Evolutionary conservation across 2,113 vertebrate species (phyloP).

Genomic region (Dissostichus mawsoni): DNA sequence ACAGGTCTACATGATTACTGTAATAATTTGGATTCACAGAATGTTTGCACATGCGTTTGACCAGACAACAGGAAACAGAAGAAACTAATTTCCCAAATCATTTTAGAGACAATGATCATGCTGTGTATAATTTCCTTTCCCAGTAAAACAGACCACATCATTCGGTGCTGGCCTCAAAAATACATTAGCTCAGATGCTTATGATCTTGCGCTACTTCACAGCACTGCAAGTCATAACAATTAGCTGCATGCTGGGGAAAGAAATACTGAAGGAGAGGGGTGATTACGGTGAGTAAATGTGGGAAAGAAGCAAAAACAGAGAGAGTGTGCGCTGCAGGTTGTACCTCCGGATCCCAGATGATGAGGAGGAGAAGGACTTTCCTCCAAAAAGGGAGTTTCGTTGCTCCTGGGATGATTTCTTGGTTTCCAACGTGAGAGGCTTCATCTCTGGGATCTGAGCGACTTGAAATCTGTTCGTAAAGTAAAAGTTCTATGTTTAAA

Average conservation of each 20-base stretch:
- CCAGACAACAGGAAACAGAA: constrained; percentile 1
- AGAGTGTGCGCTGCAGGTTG: background rate
- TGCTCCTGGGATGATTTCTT: constrained; percentile 66
- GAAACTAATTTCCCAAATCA: constrained; percentile 1
- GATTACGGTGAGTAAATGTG: background rate
- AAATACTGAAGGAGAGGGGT: background rate
- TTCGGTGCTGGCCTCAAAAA: background rate
- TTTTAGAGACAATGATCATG: constrained; percentile 1
- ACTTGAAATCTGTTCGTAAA: constrained; percentile 90
- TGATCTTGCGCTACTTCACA: background rate
- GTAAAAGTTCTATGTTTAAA: background rate
- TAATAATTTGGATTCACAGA: background rate
- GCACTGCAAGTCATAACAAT: background rate
- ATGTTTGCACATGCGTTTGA: background rate
- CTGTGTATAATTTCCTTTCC: background rate
- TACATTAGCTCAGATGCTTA: background rate
- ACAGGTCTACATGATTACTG: background rate
- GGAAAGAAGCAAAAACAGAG: background rate
- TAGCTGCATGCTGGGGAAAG: background rate
- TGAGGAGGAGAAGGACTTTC: constrained; percentile 65
- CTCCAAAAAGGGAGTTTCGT: constrained; percentile 80
- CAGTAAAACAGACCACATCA: background rate
- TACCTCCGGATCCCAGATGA: constrained; percentile 74
- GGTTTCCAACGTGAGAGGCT: constrained; percentile 67
- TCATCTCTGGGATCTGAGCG: constrained; percentile 92